Evolutionary conservation across 2,797 vertebrate genomes (phyloP).

Genomic region (Hylomyscus alleni): DNA sequence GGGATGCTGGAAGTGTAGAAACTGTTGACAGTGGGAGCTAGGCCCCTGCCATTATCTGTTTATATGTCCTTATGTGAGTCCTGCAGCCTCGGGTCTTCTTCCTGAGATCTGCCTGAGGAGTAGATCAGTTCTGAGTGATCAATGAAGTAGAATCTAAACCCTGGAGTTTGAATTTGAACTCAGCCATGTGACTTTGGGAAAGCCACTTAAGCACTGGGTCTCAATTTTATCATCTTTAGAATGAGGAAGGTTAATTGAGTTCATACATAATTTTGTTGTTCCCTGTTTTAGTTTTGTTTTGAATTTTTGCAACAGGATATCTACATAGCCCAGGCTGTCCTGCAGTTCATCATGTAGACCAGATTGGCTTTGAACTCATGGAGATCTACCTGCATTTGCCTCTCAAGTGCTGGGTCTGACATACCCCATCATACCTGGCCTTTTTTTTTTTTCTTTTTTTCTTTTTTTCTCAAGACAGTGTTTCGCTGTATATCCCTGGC

Average conservation of each 20-base stretch:
- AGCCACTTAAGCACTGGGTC: background rate
- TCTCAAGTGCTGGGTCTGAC: too few relatives aligned
- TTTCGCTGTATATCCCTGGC: too few relatives aligned
- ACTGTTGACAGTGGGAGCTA: background rate
- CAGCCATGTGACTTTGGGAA: conserved; percentile 46
- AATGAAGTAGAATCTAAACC: background rate
- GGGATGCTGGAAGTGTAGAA: background rate
- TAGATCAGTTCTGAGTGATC: background rate
- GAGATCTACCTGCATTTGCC: background rate
- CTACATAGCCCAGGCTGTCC: background rate
- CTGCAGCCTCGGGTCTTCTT: background rate
- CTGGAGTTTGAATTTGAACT: conserved; percentile 18
- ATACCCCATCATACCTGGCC: background rate
- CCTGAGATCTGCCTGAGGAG: background rate
- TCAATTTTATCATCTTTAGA: conserved; percentile 47
- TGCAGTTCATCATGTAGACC: background rate
- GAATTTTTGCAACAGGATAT: background rate
- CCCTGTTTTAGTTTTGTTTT: background rate
- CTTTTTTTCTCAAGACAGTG: too few relatives aligned
- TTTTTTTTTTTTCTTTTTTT: background rate
- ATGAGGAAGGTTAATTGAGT: background rate
- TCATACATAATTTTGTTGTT: background rate
- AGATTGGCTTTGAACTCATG: background rate
- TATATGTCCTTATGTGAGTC: background rate
- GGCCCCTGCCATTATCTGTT: background rate